Evolutionary conservation across 1,140 invertebrate species (phyloP), one percentile per base, ranked within the genome.

Genomic region (Drosophila carrolli): DNA sequence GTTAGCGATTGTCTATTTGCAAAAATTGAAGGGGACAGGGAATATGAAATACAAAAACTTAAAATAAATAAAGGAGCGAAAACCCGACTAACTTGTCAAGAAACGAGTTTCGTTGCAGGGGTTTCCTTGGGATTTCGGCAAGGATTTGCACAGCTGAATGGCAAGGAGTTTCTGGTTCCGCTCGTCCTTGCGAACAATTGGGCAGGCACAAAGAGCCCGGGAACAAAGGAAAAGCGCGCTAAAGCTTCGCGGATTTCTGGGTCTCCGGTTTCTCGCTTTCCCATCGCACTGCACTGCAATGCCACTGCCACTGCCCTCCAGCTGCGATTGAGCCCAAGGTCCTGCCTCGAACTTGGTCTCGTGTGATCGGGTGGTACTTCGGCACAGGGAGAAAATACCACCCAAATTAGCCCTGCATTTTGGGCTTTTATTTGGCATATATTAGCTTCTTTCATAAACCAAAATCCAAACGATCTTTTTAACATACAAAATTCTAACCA

Each of bases 201-300:
- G 38, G 38, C 65, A 46, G 65, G 61, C 65, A 68, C 65, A 71
- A 71, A 41, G 65, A 50, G 35, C 53, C 32, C 14, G 1, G 35
- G 14, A 70, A 71, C 68, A 71, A 71, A 48, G 68, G 68, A 71
- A 71, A 71, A 71, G 68, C 68, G 66, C 68, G 68, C 65, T 58
- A 71, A 71, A 71, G 68, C 68, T 71, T 35, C 9, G 19, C 66
- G n/a, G 47, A 47, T 67, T 63, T 67, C 47, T 53, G 38, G 61
- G 48, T 38, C 61, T 59, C 55, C 23, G 23, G 44, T 23, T 9
- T 32, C 29, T 7, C 1, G 7, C 47, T 19, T 40, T 41, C 8
- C 6, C 35, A 38, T 27, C 57, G 32, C 40, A 14, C 54, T 23
- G 23, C 23, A 23, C 1, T 23, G 23, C 23, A 1, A 23, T 23